Evolutionary conservation across 64 coral and sea anemone genomes (phyloP).

Genomic region (Platygyra sinensis): DNA sequence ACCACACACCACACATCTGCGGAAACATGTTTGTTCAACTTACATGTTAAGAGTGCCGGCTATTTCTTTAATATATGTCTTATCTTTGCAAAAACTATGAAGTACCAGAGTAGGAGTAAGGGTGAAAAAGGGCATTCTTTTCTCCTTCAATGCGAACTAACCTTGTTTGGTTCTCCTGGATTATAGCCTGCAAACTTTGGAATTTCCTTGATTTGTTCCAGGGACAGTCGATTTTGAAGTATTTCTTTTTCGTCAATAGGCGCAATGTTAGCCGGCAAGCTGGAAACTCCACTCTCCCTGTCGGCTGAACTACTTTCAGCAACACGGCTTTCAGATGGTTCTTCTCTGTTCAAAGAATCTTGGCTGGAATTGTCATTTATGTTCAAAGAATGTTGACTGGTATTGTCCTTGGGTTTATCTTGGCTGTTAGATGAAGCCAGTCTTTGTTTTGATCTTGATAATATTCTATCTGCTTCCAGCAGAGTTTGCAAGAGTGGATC

Average conservation of each 20-base stretch:
- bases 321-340: background rate
- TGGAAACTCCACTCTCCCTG: background rate
- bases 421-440: background rate
- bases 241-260: slow-evolving; percentile 75
- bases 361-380: background rate
- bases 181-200: slow-evolving; percentile 84
- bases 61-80: too few species aligned
- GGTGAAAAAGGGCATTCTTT: too few species aligned
- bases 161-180: slow-evolving; percentile 85
- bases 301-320: background rate
- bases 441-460: slow-evolving; percentile 7
- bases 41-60: too few species aligned
- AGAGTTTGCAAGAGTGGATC: slow-evolving; percentile 63
- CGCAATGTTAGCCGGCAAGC: background rate
- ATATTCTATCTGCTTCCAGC: slow-evolving; percentile 28
- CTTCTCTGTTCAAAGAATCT: background rate
- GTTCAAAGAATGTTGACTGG: background rate
- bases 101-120: too few species aligned
- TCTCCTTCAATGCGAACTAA: slow-evolving; percentile 1
- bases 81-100: too few species aligned
- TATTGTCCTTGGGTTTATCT: background rate
- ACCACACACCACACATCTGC: too few species aligned
- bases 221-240: slow-evolving; percentile 64
- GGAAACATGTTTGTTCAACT: too few species aligned
- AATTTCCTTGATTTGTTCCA: slow-evolving; percentile 82